phyloP scores from a whole-genome alignment of 35 echinoderm and acorn worm species.

The Apostichopus japonicus region DNA sequence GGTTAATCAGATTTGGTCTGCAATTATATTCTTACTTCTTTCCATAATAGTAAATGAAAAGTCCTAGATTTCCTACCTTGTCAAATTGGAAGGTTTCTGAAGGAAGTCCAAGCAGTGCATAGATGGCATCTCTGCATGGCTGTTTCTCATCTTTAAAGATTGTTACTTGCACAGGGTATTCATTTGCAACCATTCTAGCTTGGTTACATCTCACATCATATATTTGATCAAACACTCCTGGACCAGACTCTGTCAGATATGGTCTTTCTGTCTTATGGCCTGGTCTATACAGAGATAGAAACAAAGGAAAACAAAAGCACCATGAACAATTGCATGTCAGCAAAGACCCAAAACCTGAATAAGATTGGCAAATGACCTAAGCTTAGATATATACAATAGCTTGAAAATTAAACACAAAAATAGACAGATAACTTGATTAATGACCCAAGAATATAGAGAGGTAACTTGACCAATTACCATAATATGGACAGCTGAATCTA shows the following conservation, averaged over 20 bases:
- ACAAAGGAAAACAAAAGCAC: background rate
- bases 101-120: constrained; percentile 78
- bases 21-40: too few species aligned
- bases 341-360: too few species aligned
- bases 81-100: constrained; percentile 68
- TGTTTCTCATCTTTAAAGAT: constrained; percentile 49
- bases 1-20: too few species aligned
- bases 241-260: constrained; percentile 87
- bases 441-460: too few species aligned
- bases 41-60: too few species aligned
- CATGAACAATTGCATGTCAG: background rate
- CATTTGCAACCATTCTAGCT: constrained; percentile 57
- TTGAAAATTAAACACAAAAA: too few species aligned
- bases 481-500: too few species aligned
- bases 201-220: constrained; percentile 77
- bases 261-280: constrained; percentile 75
- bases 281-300: constrained; percentile 31
- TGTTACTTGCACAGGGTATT: background rate
- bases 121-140: constrained; percentile 57
- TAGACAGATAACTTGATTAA: too few species aligned
- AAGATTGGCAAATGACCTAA: too few species aligned
- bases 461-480: too few species aligned
- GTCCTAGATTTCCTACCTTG: constrained; percentile 36
- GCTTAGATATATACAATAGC: too few species aligned
- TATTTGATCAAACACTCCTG: constrained; percentile 73